A percentile compares a stretch with the other conserved stretches of the same genome.
These are phyloP conservation scores for Cryptophagus acutangulus DNA, from an alignment of 2,888 invertebrate genomes.

Conservation along the genomic window DNA sequence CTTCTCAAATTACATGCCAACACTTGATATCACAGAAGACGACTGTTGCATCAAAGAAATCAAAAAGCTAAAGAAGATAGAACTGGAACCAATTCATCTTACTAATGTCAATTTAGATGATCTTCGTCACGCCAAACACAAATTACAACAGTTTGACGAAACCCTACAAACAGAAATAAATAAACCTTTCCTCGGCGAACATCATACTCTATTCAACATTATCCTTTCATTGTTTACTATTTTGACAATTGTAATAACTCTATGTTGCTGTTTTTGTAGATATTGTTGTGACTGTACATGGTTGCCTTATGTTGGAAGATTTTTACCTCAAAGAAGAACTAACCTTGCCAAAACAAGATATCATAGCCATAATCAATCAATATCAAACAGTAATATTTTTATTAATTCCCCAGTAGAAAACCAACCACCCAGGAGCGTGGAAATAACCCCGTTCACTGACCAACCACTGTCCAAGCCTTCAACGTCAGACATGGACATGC, in stretches of 20 bases:
- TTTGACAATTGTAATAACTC: background rate
- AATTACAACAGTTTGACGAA: conserved; percentile 21
- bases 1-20: conserved; percentile 6
- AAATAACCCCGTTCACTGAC: background rate
- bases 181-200: conserved; percentile 18
- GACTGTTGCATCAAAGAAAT: conserved; percentile 11
- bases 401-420: background rate
- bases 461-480: background rate
- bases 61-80: conserved; percentile 6
- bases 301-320: conserved; percentile 1
- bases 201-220: conserved; percentile 11
- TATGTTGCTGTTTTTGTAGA: conserved; percentile 3
- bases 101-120: conserved; percentile 20
- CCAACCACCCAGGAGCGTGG: background rate
- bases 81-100: conserved; percentile 16
- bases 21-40: conserved; percentile 3
- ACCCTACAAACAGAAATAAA: conserved; percentile 18
- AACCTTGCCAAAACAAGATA: background rate
- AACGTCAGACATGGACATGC: background rate
- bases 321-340: background rate
- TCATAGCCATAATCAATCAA: background rate
- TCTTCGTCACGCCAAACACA: conserved; percentile 18
- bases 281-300: conserved; percentile 3
- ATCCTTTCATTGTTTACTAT: conserved; percentile 2
- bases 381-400: background rate